Evolutionary conservation across 2,113 vertebrate species (phyloP), one percentile per base, ranked within the genome.

Genomic region (Etheostoma spectabile): DNA sequence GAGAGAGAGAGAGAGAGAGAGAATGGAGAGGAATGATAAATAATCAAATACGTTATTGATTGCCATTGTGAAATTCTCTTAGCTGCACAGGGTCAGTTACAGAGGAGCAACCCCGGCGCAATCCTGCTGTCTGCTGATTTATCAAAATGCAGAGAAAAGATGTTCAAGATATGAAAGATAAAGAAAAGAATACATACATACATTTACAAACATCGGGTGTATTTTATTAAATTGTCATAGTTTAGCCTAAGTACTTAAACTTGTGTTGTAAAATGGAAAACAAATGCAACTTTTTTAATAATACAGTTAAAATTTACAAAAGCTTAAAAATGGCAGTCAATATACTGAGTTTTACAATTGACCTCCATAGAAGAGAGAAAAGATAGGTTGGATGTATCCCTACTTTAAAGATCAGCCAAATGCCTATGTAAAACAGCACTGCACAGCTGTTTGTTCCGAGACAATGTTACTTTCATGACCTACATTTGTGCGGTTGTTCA

Each of bases 1-100:
- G 5, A 2, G 0, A 42, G 18, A 56, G 15, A 53, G 33, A 10
- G 59, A 64, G 57, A 3, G 0, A 45, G 19, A 56, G 15, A 53
- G 64, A 67, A 83, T 46, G 68, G 84, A 85, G 77, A 51, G 46
- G 35, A 45, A 80, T 80, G 24, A 90, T 91, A 87, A 91, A 91
- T 91, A 80, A 90, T 91, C 90, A 82, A 88, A 92, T 77, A 88
- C 35, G 30, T 55, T 80, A 89, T 87, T 83, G 78, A 87, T 88
- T 76, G n/a, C 27, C 6, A 74, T 24, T 51, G 75, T 67, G 76
- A 84, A 81, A 86, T 74, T 85, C 80, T 86, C 60, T 62, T 16
- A 21, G 77, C 80, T 19, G 72, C 74, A 61, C 66, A 51, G 33
- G 67, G 51, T 84, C 63, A 63, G 82, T 53, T 67, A 49, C 78